Evolutionary conservation across 2,113 vertebrate species (phyloP).

Genomic region (Chinchilla lanigera): DNA sequence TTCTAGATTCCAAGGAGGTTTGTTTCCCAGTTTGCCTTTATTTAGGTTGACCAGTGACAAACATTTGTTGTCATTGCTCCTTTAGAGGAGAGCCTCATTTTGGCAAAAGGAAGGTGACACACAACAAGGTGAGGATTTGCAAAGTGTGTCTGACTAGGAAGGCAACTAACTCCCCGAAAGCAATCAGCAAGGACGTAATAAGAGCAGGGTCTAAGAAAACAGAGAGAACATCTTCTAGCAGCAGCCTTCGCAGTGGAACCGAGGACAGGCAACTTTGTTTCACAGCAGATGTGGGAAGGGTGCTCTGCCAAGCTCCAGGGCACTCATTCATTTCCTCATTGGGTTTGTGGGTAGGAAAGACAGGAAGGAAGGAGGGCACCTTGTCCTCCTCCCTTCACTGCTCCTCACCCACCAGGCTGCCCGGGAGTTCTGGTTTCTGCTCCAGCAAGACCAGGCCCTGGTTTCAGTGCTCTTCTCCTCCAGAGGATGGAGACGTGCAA

Average conservation of each 20-base stretch:
- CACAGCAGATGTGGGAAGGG: background rate
- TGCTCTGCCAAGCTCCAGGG: background rate
- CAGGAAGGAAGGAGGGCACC: background rate
- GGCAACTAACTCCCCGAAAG: background rate
- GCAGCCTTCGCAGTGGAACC: background rate
- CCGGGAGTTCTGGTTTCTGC: background rate
- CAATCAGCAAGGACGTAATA: background rate
- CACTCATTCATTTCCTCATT: background rate
- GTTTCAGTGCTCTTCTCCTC: background rate
- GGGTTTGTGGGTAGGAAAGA: background rate
- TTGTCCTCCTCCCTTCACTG: background rate
- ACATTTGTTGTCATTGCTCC: background rate
- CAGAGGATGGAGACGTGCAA: background rate
- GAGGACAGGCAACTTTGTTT: background rate
- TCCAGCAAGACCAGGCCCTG: background rate
- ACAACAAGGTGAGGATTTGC: background rate
- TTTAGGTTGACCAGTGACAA: background rate
- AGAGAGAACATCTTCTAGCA: background rate
- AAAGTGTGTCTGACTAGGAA: background rate
- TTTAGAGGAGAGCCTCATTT: background rate
- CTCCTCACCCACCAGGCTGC: background rate
- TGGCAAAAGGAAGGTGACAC: background rate
- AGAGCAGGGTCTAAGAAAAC: background rate
- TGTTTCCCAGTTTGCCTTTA: background rate
- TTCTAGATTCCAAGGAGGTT: background rate